Base-by-base conservation (phyloP, 30 jellyfish, hydroid and myxozoan genomes). In the Cassiopea andromeda region DNA sequence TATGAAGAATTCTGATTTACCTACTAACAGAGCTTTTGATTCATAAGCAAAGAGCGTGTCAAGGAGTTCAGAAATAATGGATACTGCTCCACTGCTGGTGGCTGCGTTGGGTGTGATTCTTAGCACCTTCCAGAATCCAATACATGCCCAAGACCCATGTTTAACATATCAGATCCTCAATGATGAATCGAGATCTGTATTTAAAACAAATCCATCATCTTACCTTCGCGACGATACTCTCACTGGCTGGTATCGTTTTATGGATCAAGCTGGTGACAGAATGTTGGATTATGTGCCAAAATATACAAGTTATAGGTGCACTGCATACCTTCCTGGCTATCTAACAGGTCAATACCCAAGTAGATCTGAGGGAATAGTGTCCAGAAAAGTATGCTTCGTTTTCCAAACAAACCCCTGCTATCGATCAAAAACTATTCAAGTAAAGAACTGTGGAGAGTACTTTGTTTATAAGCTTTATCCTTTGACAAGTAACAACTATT, bases 181-280 rank as follows among this genome's bases (percentile, higher is more conserved):
- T 46, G 82, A 73, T n/a, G 50, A 73, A 7, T 17, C 82, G 38
- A 73, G 82, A 46, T 44, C 82, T 10, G 58, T 73, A 4, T 27
- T 73, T 16, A 73, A 44, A 7, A 12, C 7, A 3, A 3, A 6
- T 10, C 12, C 64, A 54, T 10, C 12, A 73, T 54, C 27, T 44
- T 8, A 7, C 79, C 50, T 17, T 73, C 8, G 16, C 58, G 3
- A 73, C 38, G 58, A 73, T 13, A 18, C 4, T 13, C 13, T 16
- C 9, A 17, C 82, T 27, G 82, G 82, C 10, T 73, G 82, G 82
- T 73, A 73, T 44, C 82, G 82, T 27, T 73, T 73, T n/a, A 73
- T 44, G 50, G 82, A 58, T 2, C 17, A 45, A 46, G 50, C 82
- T 44, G 82, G 82, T 6, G 82, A 73, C 58, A 73, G 38, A 58